These are phyloP conservation scores for Homalodisca vitripennis DNA, from an alignment of 1,140 invertebrate species.

Conservation along the genomic window DNA sequence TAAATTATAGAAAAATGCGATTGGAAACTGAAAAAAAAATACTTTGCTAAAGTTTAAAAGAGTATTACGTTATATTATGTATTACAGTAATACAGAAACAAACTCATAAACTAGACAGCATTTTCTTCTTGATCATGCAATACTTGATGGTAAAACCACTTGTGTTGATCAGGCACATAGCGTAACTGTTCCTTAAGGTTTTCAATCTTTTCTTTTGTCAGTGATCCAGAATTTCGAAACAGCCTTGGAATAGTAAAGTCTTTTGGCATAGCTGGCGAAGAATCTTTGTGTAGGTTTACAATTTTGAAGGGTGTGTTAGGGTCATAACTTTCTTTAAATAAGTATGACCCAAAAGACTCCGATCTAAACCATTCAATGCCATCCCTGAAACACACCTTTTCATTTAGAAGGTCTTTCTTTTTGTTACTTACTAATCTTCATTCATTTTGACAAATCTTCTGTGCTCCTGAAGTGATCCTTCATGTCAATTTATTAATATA, in stretches of 20 bases:
- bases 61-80: too few relatives aligned
- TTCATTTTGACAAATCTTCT: too few relatives aligned
- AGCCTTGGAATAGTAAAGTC: constrained; percentile 2
- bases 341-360: constrained; percentile 27
- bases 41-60: too few relatives aligned
- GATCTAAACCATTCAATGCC: constrained; percentile 30
- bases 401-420: constrained; percentile 25
- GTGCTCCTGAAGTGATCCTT: constrained; percentile 27
- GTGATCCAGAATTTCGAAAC: background rate
- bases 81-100: too few relatives aligned
- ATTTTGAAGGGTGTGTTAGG: constrained; percentile 29
- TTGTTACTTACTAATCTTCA: constrained; percentile 19
- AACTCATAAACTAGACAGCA: too few relatives aligned
- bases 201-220: constrained; percentile 27
- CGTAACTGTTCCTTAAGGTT: constrained; percentile 18
- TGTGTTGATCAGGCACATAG: constrained; percentile 21
- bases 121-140: too few relatives aligned
- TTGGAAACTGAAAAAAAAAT: too few relatives aligned
- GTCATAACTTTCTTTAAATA: constrained; percentile 33
- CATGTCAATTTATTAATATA: constrained; percentile 29
- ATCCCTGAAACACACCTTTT: constrained; percentile 29
- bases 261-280: background rate
- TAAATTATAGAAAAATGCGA: too few relatives aligned
- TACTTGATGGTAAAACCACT: constrained; percentile 31
- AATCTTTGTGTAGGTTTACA: constrained; percentile 14